Conservation (phyloP, 2,797 vertebrate genomes). For the Glyptemys insculpta region DNA sequence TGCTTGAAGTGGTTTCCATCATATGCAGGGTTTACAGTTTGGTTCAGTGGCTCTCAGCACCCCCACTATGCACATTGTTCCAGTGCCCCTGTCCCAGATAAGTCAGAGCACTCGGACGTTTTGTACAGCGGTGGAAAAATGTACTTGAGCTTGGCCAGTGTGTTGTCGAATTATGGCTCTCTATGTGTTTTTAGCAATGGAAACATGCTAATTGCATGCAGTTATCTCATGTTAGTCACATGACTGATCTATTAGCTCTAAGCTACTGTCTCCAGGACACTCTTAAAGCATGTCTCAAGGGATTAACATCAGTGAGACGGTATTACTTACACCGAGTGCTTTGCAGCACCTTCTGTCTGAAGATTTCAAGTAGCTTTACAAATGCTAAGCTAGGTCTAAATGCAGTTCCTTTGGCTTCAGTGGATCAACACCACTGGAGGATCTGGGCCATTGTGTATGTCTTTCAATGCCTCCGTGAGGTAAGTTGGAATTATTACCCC, state of each 20-base stretch:
- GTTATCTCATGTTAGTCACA: no score
- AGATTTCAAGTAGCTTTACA: not conserved
- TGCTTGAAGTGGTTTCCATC: no score
- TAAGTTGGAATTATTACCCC: not conserved
- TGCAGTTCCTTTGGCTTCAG: not conserved
- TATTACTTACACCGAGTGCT: not conserved
- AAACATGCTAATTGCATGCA: not conserved
- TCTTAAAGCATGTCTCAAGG: not conserved
- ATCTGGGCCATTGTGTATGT: not conserved
- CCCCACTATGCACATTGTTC: no score
- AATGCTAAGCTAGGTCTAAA: not conserved
- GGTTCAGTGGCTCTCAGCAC: no score
- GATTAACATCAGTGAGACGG: not conserved
- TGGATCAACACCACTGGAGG: not conserved
- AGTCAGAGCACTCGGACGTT: not conserved
- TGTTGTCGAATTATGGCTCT: not conserved
- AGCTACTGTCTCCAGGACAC: no score
- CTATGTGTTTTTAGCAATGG: not conserved
- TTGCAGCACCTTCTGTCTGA: not conserved
- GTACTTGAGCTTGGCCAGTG: not conserved
- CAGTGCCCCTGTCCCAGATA: no score
- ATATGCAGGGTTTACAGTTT: no score
- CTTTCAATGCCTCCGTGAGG: not conserved
- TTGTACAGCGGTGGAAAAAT: not conserved
- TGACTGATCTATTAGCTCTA: not conserved